Percentiles rank a stretch among this genome's conserved stretches.
Conservation (phyloP, 64 coral and sea anemone genomes). For the Stichodactyla mertensii region DNA sequence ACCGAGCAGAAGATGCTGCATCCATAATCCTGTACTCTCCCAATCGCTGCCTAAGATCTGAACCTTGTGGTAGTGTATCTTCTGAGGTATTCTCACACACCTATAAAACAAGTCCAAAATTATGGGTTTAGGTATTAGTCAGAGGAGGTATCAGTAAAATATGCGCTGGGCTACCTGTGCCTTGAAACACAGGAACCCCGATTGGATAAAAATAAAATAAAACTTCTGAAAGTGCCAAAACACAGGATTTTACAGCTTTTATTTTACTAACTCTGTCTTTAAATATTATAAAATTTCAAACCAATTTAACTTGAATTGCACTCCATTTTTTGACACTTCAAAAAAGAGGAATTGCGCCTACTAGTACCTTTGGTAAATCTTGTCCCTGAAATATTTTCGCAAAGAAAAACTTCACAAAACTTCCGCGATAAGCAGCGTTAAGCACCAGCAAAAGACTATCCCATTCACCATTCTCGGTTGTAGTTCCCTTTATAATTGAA, state of each 20-base stretch:
- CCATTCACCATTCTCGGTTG: neutral
- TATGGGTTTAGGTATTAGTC: neutral
- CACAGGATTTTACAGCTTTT: neutral
- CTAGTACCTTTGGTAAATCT: constrained; percentile 46
- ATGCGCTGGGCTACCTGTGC: too few relatives aligned
- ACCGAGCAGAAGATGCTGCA: neutral
- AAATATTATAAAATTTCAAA: neutral
- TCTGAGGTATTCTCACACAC: neutral
- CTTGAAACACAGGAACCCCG: too few relatives aligned
- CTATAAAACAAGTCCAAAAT: neutral
- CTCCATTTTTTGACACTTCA: too few relatives aligned
- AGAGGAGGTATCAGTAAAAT: too few relatives aligned
- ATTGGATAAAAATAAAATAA: neutral
- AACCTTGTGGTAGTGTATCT: neutral
- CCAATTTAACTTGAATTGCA: too few relatives aligned
- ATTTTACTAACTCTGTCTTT: neutral
- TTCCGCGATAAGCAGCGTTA: constrained; percentile 49
- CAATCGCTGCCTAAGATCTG: neutral
- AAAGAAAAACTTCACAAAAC: constrained; percentile 84
- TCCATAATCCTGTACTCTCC: neutral
- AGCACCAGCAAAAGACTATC: constrained; percentile 41
- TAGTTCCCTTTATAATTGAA: constrained; percentile 25
- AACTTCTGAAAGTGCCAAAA: neutral
- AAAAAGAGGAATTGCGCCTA: neutral
- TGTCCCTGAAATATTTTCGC: constrained; percentile 64